Evolutionary conservation across 2,797 vertebrate species (phyloP), one percentile per base, ranked within the genome.

Genomic region (Gadopsis bispinosus): DNA sequence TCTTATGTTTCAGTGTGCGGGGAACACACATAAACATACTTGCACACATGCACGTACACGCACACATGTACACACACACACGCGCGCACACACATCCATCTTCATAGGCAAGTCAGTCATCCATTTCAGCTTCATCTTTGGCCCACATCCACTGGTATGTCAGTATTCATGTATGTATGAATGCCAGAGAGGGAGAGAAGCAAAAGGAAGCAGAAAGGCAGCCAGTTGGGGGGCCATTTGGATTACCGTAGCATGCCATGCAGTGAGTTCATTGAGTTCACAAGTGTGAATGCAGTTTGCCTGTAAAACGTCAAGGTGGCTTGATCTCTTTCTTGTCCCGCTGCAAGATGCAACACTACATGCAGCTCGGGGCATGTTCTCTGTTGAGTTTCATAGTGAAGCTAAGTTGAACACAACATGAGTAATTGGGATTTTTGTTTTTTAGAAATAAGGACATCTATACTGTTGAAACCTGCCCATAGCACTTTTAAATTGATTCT

Each of bases 71-170:
- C 66, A 63, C n/a, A 47, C 71, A 71, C 47, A 64, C 66, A 73
- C 61, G 55, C 51, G 61, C 62, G 68, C 58, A 62, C 75, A 67
- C 56, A 69, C 78, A 83, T 84, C 74, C 56, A 84, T 86, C 81
- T 86, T 87, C 81, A 84, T 79, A 64, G 73, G 79, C 76, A 81
- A 88, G 78, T 86, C 88, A 87, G 79, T 90, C 83, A 88, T 85
- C 83, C 88, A 90, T 90, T 88, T 85, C 86, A 85, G 74, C 68
- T 77, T 93, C 87, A 92, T 89, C 91, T 91, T 88, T 92, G 91
- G 67, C 92, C 86, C 86, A 92, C 82, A 91, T 89, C 69, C 85
- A 81, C 73, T 88, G 73, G 55, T 87, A 87, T 87, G 85, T 77
- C 76, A 82, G 73, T 86, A 77, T 93, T 91, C 73, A 85, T 85